Evolutionary conservation across 1,140 invertebrate genomes (phyloP).

Genomic region (Drosophila tani): DNA sequence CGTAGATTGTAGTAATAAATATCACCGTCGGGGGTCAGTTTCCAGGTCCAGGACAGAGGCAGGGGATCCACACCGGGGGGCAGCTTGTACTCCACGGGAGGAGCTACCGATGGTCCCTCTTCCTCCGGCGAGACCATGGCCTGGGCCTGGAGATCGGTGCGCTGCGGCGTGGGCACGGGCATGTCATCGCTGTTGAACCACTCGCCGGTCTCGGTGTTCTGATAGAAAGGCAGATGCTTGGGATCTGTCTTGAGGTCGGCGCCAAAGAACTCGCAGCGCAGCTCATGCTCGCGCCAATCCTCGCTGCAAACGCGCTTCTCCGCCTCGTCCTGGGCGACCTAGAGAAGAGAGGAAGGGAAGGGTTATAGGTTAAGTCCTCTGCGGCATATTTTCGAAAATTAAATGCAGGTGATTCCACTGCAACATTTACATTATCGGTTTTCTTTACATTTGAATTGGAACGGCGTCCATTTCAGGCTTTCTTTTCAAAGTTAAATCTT

Average conservation of each 20-base stretch:
- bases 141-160: constrained; percentile 81
- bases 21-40: constrained; percentile 91
- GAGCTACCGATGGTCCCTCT: constrained; percentile 62
- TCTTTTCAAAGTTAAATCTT: too few relatives aligned
- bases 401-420: too few relatives aligned
- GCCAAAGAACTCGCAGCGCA: constrained; percentile 87
- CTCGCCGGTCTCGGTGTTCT: constrained; percentile 87
- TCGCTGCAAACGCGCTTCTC: constrained; percentile 87
- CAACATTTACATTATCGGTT: too few relatives aligned
- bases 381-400: too few relatives aligned
- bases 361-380: too few relatives aligned
- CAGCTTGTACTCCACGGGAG: constrained; percentile 66
- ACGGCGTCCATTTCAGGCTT: too few relatives aligned
- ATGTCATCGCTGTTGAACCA: constrained; percentile 86
- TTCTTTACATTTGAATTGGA: too few relatives aligned
- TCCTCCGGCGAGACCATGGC: constrained; percentile 53
- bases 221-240: constrained; percentile 87
- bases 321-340: constrained; percentile 90
- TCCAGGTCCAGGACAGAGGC: constrained; percentile 94
- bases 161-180: constrained; percentile 83
- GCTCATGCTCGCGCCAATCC: constrained; percentile 88
- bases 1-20: constrained; percentile 96
- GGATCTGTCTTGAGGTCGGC: constrained; percentile 87
- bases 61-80: constrained; percentile 87
- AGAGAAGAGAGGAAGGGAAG: neutral